These are phyloP conservation scores for Hylia prasina DNA, from an alignment of 2,113 vertebrate genomes.

Conservation along the genomic window DNA sequence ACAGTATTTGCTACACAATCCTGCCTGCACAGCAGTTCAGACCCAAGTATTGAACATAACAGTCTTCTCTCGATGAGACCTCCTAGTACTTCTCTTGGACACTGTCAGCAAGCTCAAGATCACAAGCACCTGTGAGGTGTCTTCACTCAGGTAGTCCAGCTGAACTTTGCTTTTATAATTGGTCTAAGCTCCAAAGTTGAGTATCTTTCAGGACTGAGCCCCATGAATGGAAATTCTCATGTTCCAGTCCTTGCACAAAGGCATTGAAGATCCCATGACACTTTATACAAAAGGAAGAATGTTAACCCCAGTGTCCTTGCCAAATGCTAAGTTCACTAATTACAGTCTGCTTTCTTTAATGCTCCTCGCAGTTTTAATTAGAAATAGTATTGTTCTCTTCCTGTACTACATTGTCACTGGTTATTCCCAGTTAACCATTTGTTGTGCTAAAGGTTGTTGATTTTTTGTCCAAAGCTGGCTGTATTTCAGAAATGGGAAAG, in stretches of 20 bases:
- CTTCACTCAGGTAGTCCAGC: not conserved
- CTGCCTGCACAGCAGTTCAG: not conserved
- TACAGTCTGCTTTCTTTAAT: conserved; percentile 38
- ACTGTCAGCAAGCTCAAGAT: not conserved
- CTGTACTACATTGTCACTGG: not conserved
- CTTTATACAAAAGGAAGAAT: conserved; percentile 3
- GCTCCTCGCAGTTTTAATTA: conserved; percentile 34
- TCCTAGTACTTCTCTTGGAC: not conserved
- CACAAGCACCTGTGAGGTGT: not conserved
- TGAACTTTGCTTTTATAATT: conserved; percentile 8
- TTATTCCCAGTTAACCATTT: conserved; percentile 32
- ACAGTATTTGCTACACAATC: not conserved
- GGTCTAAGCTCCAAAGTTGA: not conserved
- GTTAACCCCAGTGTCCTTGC: conserved; percentile 30
- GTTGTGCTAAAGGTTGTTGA: not conserved
- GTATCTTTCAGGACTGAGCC: not conserved
- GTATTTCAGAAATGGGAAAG: not conserved
- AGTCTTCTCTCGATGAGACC: not conserved
- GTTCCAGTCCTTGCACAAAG: conserved; percentile 17
- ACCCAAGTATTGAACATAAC: not conserved
- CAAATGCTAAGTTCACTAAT: conserved; percentile 18
- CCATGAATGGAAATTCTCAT: not conserved
- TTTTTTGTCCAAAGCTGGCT: not conserved
- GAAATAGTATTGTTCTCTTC: conserved; percentile 29
- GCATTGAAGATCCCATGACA: conserved; percentile 20